Base-by-base conservation (phyloP, 2,888 invertebrate species). In the Acronicta alni region DNA sequence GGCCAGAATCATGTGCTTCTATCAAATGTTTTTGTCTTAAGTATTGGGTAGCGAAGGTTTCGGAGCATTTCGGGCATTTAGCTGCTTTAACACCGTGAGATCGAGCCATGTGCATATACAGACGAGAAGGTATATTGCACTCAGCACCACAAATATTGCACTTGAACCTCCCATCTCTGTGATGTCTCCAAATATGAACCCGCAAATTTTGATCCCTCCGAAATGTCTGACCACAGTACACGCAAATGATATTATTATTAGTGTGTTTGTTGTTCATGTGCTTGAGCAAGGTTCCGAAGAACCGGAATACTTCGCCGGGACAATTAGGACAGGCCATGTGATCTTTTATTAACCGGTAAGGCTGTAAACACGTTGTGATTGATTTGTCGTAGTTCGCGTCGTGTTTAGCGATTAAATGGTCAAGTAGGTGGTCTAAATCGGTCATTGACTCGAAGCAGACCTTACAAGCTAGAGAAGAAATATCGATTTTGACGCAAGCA, bases 21-120 rank as follows among this genome's bases (percentile, higher is more conserved):
- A 95, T 95, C 71, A 95, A 79, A 77, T 95, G 95, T 62, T 95
- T 93, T 45, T 92, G 93, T 0, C 95, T 80, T 14, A 95, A 84
- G 30, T 95, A 93, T 12, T 95, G 94, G 0, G 95, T 95, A 0
- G 95, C 88, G 54, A 95, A 95, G 0, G 82, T 76, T 67, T 93
- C 92, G 0, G 90, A 75, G 42, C 94, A 94, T 66, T 91, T 89
- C 0, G 91, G 88, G 57, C 94, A 94, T 63, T 92, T 94, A 0
- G 93, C 91, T 0, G 93, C 92, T 67, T 89, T 91, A 0, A 93
- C 92, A 0, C 93, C 94, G 53, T 93, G 93, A 1, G 83, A 83
- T 65, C 88, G 90, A 0, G 93, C 93, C 93, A 94, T 94, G 37
- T 94, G 93, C 89, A 92, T 90, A 67, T 93, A 92, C 14, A 93